These are phyloP conservation scores for Platorchestia sp. DNA, from an alignment of 1,140 invertebrate species.

Conservation along the genomic window DNA sequence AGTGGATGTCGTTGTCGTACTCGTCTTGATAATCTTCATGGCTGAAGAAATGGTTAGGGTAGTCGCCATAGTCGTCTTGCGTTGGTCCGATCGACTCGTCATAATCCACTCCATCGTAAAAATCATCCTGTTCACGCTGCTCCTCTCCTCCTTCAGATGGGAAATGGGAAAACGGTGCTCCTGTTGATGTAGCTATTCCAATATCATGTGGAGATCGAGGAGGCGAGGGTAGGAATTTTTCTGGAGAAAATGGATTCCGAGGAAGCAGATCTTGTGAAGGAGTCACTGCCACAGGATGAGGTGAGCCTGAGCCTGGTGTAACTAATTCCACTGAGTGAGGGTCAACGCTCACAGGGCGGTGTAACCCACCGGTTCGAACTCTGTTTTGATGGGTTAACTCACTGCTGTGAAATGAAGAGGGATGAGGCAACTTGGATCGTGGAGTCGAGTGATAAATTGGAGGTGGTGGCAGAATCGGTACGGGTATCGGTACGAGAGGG, in stretches of 20 bases:
- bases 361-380: not conserved
- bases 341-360: not conserved
- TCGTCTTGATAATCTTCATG: conserved; percentile 26
- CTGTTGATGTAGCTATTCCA: not conserved
- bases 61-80: conserved; percentile 19
- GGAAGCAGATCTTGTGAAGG: not conserved
- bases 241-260: not conserved
- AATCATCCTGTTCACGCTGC: not conserved
- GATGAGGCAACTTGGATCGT: not conserved
- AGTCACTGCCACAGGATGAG: conserved; percentile 3
- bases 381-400: not conserved
- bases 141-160: not conserved
- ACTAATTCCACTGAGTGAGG: not conserved
- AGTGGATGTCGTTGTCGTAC: not conserved
- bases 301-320: not conserved
- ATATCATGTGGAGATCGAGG: not conserved
- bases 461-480: conserved; percentile 14
- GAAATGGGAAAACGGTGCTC: not conserved
- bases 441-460: not conserved
- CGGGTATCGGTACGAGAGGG: not conserved
- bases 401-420: not conserved
- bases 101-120: not conserved
- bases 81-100: not conserved
- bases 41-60: not conserved
- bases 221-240: not conserved